Base-by-base conservation (phyloP, 1,140 invertebrate species). In the Drosophila ambigua region DNA sequence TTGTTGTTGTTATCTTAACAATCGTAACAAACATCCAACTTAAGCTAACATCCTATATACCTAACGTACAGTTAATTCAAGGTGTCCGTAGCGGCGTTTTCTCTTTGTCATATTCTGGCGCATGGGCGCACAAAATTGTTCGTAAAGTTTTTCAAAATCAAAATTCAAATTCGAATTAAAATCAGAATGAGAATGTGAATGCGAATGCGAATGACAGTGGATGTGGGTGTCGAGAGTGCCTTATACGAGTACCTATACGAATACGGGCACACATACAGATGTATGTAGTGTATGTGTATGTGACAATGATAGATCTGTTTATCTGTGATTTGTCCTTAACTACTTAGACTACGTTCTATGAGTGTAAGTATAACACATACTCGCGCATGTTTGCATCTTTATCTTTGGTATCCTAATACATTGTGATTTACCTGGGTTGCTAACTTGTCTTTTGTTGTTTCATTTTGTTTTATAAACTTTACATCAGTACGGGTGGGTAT, bases 81-180 rank as follows among this genome's bases (percentile, higher is more conserved):
- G 82, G 82, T 85, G 84, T 82, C 74, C 75, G 82, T 85, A 85
- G 82, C 82, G 83, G 82, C 82, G 82, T 85, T 85, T 77, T 77
- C 53, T 72, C 72, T 75, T 58, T 51, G 61, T 63, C 58, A 61
- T 48, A 55, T 46, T 55, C 58, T 43, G 58, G 72, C 66, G 55
- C 63, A 31, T 15, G 11, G 35, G 55, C 55, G 59, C 71, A 31
- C 74, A 63, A 61, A 50, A 72, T 54, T 55, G 72, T 75, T 50
- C 7, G 65, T 54, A 67, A 82, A 77, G 51, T 58, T 67, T 50
- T 57, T 53, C 52, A 77, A 64, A 63, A 66, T 50, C 59, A 69
- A 39, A 73, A 60, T 72, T 55, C 53, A 67, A 66, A 76, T 54
- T 58, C 39, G 45, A 62, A 53, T 62, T 51, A 23, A 60, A 45